Percentiles rank a stretch among this genome's conserved stretches.
These are phyloP conservation scores for Athene cunicularia DNA, from an alignment of 2,113 vertebrate genomes.

Conservation along the genomic window DNA sequence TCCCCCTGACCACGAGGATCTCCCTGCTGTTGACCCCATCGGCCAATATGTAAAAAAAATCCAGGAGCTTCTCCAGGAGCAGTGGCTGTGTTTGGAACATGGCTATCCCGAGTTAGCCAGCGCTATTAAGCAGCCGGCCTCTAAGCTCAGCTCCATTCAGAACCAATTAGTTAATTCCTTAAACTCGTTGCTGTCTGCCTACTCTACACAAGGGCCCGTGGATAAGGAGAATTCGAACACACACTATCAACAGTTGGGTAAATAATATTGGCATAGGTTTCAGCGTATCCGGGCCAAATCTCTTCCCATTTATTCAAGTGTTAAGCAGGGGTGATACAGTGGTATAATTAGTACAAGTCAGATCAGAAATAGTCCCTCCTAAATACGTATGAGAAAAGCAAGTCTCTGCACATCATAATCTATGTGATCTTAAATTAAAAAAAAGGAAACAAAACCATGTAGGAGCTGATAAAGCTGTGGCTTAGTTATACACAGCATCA, in stretches of 20 bases:
- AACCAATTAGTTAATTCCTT: constrained; percentile 95
- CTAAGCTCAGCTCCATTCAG: constrained; percentile 97
- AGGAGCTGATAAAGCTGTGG: not conserved
- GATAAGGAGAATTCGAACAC: constrained; percentile 65
- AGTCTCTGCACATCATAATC: not conserved
- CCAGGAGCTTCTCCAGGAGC: constrained; percentile 94
- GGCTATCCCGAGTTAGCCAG: constrained; percentile 84
- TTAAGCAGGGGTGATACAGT: not conserved
- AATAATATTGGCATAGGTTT: constrained; percentile 39
- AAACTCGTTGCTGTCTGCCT: constrained; percentile 92
- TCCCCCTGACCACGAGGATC: not conserved
- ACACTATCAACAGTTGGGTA: constrained; percentile 71
- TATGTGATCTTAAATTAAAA: not conserved
- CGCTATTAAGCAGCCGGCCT: constrained; percentile 84
- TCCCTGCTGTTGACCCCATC: constrained; percentile 80
- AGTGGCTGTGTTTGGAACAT: constrained; percentile 93
- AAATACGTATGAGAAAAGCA: not conserved
- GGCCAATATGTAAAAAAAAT: constrained; percentile 93
- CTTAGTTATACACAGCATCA: not conserved
- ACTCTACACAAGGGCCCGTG: constrained; percentile 79
- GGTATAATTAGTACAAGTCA: not conserved
- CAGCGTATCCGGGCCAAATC: fast-evolving
- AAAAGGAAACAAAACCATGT: not conserved
- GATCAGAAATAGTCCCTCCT: not conserved
- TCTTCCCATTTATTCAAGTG: not conserved